These are phyloP conservation scores for Drosophila triauraria DNA, from an alignment of 1,140 invertebrate species.

Conservation along the genomic window DNA sequence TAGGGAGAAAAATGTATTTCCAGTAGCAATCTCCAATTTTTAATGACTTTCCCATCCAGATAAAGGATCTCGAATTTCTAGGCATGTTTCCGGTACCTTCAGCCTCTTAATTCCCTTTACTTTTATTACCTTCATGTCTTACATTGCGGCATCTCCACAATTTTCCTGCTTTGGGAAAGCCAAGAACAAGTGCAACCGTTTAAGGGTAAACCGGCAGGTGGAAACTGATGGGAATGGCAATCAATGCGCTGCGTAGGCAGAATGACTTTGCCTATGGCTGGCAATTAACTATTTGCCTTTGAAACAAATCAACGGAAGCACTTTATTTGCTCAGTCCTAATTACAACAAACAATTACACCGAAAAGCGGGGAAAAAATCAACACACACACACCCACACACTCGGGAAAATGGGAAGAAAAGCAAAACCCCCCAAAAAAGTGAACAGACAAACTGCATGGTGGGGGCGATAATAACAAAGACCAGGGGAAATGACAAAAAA, in stretches of 20 bases:
- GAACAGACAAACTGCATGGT: constrained; percentile 32
- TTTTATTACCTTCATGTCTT: constrained; percentile 22
- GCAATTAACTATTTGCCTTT: constrained; percentile 82
- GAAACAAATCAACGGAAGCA: constrained; percentile 83
- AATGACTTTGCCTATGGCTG: constrained; percentile 64
- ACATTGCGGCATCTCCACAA: neutral
- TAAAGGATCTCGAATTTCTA: neutral
- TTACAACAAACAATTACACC: constrained; percentile 80
- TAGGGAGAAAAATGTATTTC: too few relatives aligned
- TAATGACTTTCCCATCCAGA: too few relatives aligned
- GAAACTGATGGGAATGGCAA: constrained; percentile 34
- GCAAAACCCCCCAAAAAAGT: constrained; percentile 28
- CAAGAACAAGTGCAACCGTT: constrained; percentile 49
- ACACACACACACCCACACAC: constrained; percentile 1
- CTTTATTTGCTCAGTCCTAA: constrained; percentile 81
- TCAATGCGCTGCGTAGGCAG: constrained; percentile 59
- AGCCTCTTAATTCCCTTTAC: constrained; percentile 6
- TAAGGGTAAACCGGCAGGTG: constrained; percentile 25
- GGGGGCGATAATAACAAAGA: constrained; percentile 48
- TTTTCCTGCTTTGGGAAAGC: constrained; percentile 3
- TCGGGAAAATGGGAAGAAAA: constrained; percentile 36
- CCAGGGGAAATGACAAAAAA: constrained; percentile 49
- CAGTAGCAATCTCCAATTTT: too few relatives aligned
- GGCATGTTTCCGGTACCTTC: neutral
- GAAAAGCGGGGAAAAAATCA: constrained; percentile 20